These are phyloP conservation scores for Petromus typicus DNA, from an alignment of 2,113 vertebrate species.

Conservation along the genomic window DNA sequence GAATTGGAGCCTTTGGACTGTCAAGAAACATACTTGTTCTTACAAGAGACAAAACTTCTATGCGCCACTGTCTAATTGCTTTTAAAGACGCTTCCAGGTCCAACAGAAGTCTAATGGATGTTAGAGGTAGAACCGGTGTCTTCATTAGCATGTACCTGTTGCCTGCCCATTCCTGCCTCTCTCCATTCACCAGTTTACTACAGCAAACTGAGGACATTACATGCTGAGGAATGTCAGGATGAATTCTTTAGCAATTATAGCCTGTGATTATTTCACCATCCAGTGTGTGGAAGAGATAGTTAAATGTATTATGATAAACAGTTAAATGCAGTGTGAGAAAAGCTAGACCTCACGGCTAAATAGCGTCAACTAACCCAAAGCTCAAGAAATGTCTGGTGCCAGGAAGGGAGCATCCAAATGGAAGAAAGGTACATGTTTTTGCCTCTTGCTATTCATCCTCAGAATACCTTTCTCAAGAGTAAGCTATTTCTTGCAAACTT, in stretches of 20 bases:
- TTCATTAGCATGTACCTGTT: not conserved
- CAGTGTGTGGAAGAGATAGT: not conserved
- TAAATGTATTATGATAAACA: not conserved
- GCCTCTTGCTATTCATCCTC: too few species aligned
- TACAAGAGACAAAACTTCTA: not conserved
- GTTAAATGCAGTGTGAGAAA: not conserved
- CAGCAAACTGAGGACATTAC: not conserved
- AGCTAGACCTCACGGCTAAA: not conserved
- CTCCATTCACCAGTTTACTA: not conserved
- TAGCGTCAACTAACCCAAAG: fast-evolving
- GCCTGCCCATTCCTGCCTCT: not conserved
- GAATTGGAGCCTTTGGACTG: not conserved
- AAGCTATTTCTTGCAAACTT: not conserved
- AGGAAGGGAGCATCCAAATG: not conserved
- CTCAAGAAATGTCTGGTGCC: not conserved
- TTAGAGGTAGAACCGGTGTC: not conserved
- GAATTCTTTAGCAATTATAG: not conserved
- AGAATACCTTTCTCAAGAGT: not conserved
- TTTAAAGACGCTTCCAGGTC: not conserved
- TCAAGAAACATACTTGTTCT: not conserved
- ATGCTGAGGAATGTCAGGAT: not conserved
- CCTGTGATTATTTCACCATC: not conserved
- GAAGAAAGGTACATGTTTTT: not conserved
- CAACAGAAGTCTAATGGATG: not conserved
- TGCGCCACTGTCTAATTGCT: not conserved